phyloP scores from a whole-genome alignment of 2,113 vertebrate genomes.

The Catagonus wagneri region DNA sequence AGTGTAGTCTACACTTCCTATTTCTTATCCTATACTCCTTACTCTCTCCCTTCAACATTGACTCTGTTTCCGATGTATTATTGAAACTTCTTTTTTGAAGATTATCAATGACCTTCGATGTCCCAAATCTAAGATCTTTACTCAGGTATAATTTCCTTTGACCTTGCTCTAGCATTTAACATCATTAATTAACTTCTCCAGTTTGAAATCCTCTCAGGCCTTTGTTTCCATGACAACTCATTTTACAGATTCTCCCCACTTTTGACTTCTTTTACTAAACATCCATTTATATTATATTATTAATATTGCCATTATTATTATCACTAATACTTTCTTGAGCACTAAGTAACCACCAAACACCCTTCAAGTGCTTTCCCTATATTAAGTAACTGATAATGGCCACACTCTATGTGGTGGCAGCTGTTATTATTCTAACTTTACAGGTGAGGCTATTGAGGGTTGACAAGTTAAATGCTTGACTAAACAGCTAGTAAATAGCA shows the following conservation, averaged over 20 bases:
- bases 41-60: neutral
- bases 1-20: neutral
- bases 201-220: neutral
- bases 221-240: constrained; percentile 1
- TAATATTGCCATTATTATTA: neutral
- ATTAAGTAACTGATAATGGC: neutral
- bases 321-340: neutral
- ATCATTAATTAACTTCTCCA: neutral
- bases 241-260: neutral
- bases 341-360: neutral
- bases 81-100: neutral
- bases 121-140: neutral
- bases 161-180: neutral
- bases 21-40: neutral
- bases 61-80: neutral
- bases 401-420: neutral
- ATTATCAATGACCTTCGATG: neutral
- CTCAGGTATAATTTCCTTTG: neutral
- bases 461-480: neutral
- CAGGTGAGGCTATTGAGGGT: neutral
- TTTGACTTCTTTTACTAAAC: neutral
- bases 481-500: too few relatives aligned
- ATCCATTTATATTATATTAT: neutral
- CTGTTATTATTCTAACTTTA: neutral
- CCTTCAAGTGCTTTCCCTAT: neutral